These are phyloP conservation scores for Chionoecetes opilio DNA, from an alignment of 1,140 invertebrate genomes.

Conservation along the genomic window DNA sequence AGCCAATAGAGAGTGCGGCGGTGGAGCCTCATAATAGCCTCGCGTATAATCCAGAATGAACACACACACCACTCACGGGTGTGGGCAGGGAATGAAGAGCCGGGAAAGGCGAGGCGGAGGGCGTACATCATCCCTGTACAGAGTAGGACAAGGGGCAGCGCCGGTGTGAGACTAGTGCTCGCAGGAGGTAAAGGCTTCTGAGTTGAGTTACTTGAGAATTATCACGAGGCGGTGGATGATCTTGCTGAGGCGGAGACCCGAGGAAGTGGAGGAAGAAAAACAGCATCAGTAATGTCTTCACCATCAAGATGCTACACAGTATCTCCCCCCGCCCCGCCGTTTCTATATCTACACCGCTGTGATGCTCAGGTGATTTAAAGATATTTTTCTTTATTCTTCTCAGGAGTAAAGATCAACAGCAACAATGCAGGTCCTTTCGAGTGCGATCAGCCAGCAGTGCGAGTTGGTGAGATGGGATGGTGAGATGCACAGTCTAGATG, in stretches of 20 bases:
- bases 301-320: background rate
- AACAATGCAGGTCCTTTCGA: background rate
- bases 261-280: background rate
- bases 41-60: slow-evolving; percentile 58
- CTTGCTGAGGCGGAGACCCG: background rate
- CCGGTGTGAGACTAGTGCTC: background rate
- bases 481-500: background rate
- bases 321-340: background rate
- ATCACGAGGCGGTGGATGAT: background rate
- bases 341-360: background rate
- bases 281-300: background rate
- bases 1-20: background rate
- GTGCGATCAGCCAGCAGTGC: background rate
- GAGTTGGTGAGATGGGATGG: background rate
- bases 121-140: slow-evolving; percentile 40
- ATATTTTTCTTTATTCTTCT: background rate
- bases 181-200: slow-evolving; percentile 25
- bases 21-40: background rate
- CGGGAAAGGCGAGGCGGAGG: slow-evolving; percentile 1
- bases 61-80: background rate
- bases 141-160: background rate
- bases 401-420: slow-evolving; percentile 24
- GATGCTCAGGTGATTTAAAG: background rate
- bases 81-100: background rate
- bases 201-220: background rate